phyloP scores from a whole-genome alignment of 2,113 vertebrate species.

The Psettodes erumei region DNA sequence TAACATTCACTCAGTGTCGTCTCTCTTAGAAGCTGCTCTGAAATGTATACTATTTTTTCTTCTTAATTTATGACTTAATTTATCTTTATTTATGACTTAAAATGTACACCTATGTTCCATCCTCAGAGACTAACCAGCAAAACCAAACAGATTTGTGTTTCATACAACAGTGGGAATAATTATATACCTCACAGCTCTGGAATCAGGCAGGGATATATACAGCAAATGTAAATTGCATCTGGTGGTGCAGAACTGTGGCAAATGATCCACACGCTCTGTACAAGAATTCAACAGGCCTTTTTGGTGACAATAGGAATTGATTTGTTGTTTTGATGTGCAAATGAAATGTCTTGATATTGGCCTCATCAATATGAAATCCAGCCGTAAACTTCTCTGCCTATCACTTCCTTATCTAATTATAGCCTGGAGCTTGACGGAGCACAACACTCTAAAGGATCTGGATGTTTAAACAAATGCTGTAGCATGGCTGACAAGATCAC shows the following conservation, averaged over 20 bases:
- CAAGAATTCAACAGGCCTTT: slow-evolving; percentile 6
- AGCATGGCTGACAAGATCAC: slow-evolving; percentile 4
- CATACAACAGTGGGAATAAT: not conserved
- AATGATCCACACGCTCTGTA: slow-evolving; percentile 6
- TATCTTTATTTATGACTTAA: slow-evolving; percentile 5
- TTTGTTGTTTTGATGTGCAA: slow-evolving; percentile 31
- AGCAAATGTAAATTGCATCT: not conserved
- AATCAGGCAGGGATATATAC: not conserved
- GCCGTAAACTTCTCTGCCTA: slow-evolving; percentile 20
- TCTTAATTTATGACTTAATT: no score
- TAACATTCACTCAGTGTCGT: slow-evolving; percentile 39
- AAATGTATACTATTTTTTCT: slow-evolving; percentile 33
- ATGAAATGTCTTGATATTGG: slow-evolving; percentile 37
- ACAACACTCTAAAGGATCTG: slow-evolving; percentile 20
- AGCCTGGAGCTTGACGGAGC: slow-evolving; percentile 31
- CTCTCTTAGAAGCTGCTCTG: slow-evolving; percentile 40
- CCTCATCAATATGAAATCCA: slow-evolving; percentile 32
- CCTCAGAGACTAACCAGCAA: slow-evolving; percentile 14
- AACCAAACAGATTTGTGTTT: not conserved
- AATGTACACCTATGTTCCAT: not conserved
- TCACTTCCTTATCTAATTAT: slow-evolving; percentile 52
- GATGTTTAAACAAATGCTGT: slow-evolving; percentile 30
- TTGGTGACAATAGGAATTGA: slow-evolving; percentile 27
- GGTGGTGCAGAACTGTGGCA: not conserved
- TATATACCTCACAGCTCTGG: not conserved